phyloP scores from a whole-genome alignment of 2,888 invertebrate genomes.

The Drosophila antonietae region DNA sequence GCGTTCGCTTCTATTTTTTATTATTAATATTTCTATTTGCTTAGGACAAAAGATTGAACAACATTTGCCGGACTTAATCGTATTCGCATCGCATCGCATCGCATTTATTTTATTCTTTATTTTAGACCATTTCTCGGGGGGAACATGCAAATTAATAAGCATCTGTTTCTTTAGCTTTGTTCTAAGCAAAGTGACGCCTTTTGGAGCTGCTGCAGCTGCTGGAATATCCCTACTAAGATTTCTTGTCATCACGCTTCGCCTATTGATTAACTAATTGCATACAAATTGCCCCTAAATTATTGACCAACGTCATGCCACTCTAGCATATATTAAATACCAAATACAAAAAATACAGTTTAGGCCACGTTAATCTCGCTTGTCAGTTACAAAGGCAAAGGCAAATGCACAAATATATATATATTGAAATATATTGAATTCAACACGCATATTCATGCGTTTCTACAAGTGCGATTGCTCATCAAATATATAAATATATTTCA shows the following conservation, averaged over 20 bases:
- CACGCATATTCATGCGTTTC: neutral
- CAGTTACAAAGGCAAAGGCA: too few species aligned
- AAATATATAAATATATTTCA: neutral
- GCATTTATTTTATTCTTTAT: neutral
- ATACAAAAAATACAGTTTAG: too few species aligned
- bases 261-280: too few species aligned
- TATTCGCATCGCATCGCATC: slow-evolving; percentile 5
- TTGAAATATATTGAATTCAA: neutral
- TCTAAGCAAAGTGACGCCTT: neutral
- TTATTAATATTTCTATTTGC: slow-evolving; percentile 17
- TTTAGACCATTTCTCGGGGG: too few species aligned
- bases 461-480: neutral
- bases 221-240: neutral
- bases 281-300: too few species aligned
- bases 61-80: slow-evolving; percentile 39
- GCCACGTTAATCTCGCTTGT: too few species aligned
- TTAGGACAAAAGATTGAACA: slow-evolving; percentile 34
- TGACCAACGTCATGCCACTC: too few species aligned
- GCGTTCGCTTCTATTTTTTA: neutral
- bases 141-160: slow-evolving; percentile 87
- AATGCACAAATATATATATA: neutral
- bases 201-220: neutral
- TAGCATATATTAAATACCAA: too few species aligned
- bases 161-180: neutral
- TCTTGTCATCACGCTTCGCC: neutral